Base-by-base conservation (phyloP, 1,140 invertebrate species). In the Drosophila varians region DNA sequence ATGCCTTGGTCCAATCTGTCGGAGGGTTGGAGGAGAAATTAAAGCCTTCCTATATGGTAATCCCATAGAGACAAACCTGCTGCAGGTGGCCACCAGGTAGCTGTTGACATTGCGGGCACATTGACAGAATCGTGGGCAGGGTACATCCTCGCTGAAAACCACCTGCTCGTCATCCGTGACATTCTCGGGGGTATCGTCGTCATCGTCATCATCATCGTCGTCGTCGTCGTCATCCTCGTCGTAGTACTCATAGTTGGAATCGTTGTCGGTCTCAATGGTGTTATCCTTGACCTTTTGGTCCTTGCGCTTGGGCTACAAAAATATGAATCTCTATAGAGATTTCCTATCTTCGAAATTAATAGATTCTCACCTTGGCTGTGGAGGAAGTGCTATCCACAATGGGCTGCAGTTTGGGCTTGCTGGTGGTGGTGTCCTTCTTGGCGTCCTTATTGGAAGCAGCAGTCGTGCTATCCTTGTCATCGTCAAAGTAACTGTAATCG, bases 1-100 rank as follows among this genome's bases (percentile, higher is more conserved):
- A 91, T 93, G 38, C 92, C 93, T 19, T 92, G 64, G 90, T 94
- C 93, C 56, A 94, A 78, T 56, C 93, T 86, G n/a, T 6, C 18
- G 28, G 21, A 6, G 3, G 34, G 12, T 25, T 6, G 8, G 12
- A 47, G 43, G 14, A 8, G 8, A 1, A 4, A n/a, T 14, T 9
- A 1, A 1, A 18, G 0, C 8, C 2, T 6, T 11, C 8, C 0
- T 11, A 21, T 21, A 21, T 43, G 6, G 8, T 9, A 1, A 4
- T 8, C 4, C 28, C 21, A 0, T 31, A 6, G 4, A 2, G 8
- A 66, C 43, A 49, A 49, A 90, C 82, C 90, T 82, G 69, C 77
- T 90, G 61, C 90, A 91, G 9, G 90, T 91, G 14, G 90, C 90
- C 53, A 91, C 90, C 65, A 91, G 38, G 57, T 90, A 91, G 52